These are phyloP conservation scores for Aproaerema taeniolella DNA, from an alignment of 2,888 invertebrate genomes.

Conservation along the genomic window DNA sequence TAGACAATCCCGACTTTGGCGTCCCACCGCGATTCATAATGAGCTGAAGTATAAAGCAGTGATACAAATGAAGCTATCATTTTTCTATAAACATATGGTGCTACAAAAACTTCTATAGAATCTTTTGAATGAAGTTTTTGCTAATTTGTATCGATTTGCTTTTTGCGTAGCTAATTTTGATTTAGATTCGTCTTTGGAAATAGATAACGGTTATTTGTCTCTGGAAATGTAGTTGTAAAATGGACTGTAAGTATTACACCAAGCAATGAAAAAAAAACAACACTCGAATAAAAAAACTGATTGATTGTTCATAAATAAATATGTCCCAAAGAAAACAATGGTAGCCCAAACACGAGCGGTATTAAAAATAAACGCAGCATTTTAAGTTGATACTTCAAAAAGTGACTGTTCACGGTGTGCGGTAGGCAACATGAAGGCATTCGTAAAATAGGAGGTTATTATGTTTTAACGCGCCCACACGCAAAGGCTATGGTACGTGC, in stretches of 20 bases:
- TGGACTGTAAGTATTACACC: conserved; percentile 17
- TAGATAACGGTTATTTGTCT: not conserved
- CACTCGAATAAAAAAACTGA: conserved; percentile 31
- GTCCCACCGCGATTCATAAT: conserved; percentile 69
- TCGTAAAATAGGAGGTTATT: conserved; percentile 56
- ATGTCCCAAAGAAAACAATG: conserved; percentile 67
- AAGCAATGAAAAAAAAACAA: conserved; percentile 31
- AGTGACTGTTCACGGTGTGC: conserved; percentile 57
- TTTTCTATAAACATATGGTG: conserved; percentile 54
- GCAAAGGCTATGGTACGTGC: conserved; percentile 48
- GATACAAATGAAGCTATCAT: conserved; percentile 69
- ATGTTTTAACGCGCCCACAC: conserved; percentile 64
- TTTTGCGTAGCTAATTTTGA: not conserved
- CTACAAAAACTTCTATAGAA: conserved; percentile 27
- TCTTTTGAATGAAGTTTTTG: conserved; percentile 10
- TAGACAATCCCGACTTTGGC: conserved; percentile 50
- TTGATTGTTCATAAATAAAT: conserved; percentile 45
- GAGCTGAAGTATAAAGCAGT: conserved; percentile 55
- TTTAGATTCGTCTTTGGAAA: not conserved
- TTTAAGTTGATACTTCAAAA: conserved; percentile 59
- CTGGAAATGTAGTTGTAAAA: too few species aligned
- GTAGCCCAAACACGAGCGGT: conserved; percentile 41
- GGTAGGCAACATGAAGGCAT: conserved; percentile 59
- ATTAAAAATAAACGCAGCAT: conserved; percentile 56
- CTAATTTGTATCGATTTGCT: conserved; percentile 1